These are phyloP conservation scores for Calcarius lapponicus DNA, from an alignment of 2,797 vertebrate species.

Conservation along the genomic window DNA sequence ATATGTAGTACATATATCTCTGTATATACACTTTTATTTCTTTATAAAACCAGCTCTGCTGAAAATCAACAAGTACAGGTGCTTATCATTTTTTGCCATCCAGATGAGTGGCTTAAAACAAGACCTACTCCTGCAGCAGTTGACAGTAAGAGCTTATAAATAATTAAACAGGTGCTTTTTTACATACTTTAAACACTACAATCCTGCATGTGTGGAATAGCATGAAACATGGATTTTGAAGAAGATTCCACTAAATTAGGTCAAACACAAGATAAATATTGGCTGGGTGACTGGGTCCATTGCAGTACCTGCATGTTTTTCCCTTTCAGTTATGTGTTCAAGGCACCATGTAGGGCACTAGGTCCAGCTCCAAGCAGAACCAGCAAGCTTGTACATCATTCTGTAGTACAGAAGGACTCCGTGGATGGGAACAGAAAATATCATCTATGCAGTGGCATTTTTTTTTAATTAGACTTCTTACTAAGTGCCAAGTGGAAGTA, in stretches of 20 bases:
- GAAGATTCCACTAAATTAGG: background rate
- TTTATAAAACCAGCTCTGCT: background rate
- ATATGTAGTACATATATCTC: background rate
- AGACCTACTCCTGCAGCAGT: background rate
- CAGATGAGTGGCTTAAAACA: background rate
- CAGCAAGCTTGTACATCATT: background rate
- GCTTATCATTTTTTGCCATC: background rate
- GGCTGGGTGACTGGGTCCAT: background rate
- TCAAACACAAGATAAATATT: background rate
- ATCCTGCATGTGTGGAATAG: accelerated
- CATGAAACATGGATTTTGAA: background rate
- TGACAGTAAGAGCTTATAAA: background rate
- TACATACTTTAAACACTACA: background rate
- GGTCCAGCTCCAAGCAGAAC: background rate
- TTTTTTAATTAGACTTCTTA: background rate
- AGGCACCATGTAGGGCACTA: background rate
- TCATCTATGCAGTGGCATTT: background rate
- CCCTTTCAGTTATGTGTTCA: background rate
- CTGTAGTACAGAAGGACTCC: background rate
- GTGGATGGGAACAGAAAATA: background rate
- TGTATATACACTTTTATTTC: background rate
- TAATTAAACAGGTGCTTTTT: background rate
- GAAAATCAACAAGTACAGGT: background rate
- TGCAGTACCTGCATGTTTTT: background rate
- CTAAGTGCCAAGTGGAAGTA: background rate